A percentile compares a stretch with the other conserved stretches of the same genome.
phyloP scores from a whole-genome alignment of 2,888 invertebrate species.

The Chymomyza amoena region DNA sequence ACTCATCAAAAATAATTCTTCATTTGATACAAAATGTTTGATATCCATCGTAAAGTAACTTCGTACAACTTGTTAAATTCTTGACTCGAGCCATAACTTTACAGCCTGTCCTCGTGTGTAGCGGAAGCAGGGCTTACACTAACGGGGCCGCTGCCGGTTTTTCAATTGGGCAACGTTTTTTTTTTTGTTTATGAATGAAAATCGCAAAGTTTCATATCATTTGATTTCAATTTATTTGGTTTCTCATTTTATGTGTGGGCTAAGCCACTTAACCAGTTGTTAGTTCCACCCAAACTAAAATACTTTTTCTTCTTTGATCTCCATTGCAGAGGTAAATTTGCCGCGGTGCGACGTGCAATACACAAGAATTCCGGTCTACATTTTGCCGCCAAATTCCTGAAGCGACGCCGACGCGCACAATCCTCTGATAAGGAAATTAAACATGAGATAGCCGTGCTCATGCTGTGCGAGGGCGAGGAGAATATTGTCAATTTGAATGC shows the following conservation, averaged over 20 bases:
- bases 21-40: no score
- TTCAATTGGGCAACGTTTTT: constrained; percentile 46
- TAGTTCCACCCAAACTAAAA: constrained; percentile 3
- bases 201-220: not conserved
- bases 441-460: constrained; percentile 95
- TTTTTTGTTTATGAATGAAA: constrained; percentile 40
- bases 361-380: constrained; percentile 91
- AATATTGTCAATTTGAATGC: constrained; percentile 95
- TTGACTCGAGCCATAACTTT: no score
- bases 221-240: not conserved
- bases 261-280: constrained; percentile 16
- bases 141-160: not conserved
- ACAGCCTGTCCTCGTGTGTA: not conserved
- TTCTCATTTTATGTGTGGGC: constrained; percentile 33
- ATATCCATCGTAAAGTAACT: no score
- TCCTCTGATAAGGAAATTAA: constrained; percentile 93
- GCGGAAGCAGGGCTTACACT: not conserved
- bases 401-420: constrained; percentile 91
- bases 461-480: constrained; percentile 89
- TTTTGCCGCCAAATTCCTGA: constrained; percentile 97
- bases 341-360: constrained; percentile 93
- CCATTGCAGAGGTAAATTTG: constrained; percentile 97
- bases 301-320: constrained; percentile 10
- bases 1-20: no score
- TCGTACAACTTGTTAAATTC: no score